Conservation (phyloP, 2,888 invertebrate genomes). For the Polyommatus icarus region DNA sequence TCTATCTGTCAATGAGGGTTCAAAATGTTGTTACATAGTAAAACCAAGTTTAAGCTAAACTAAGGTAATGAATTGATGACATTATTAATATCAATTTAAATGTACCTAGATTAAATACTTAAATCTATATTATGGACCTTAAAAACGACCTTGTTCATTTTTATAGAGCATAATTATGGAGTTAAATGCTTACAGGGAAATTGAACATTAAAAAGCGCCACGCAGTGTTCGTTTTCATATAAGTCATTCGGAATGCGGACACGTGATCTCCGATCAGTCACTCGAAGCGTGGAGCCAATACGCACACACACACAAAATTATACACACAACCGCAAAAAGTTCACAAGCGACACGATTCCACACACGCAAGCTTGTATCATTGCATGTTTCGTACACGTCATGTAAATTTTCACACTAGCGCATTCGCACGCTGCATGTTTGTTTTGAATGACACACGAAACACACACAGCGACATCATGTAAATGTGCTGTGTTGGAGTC, state of each 20-base stretch:
- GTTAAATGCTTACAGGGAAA: conserved; percentile 16
- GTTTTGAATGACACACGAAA: not conserved
- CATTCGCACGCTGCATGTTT: conserved; percentile 13
- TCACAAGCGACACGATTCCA: not conserved
- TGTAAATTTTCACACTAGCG: conserved; percentile 31
- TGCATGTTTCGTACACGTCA: conserved; percentile 31
- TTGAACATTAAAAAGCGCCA: conserved; percentile 22
- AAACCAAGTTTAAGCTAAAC: no score
- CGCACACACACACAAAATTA: conserved; percentile 39
- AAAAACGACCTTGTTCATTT: conserved; percentile 7
- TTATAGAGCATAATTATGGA: not conserved
- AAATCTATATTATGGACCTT: not conserved
- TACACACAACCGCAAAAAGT: not conserved
- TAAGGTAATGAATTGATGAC: no score
- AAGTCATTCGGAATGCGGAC: conserved; percentile 69
- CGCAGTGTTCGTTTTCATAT: conserved; percentile 46
- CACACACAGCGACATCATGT: not conserved
- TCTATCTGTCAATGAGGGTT: no score
- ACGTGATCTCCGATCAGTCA: conserved; percentile 64
- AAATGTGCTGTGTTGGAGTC: not conserved
- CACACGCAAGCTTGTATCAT: not conserved
- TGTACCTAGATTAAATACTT: not conserved
- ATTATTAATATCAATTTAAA: not conserved
- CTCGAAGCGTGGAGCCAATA: conserved; percentile 55
- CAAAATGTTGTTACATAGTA: no score